Base-by-base conservation (phyloP, 2,113 vertebrate species). In the Mirounga angustirostris region DNA sequence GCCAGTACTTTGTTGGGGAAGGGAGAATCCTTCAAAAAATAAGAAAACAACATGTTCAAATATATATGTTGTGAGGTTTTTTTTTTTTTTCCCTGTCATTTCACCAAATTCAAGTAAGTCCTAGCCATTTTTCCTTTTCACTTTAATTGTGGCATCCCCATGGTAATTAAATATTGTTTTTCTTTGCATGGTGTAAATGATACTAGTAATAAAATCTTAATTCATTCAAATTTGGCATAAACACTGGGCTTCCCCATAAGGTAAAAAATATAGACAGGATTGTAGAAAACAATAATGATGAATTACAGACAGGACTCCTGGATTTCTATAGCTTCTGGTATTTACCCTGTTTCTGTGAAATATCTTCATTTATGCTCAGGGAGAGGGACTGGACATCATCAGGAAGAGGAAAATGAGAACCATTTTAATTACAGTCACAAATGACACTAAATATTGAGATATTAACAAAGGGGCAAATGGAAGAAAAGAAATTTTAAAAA, bases 401-500 rank as follows among this genome's bases (percentile, higher is more conserved):
- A n/a, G 26, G 69, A 91, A 91, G 36, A 95, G 24, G n/a, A 78
- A 89, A 80, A 65, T 43, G 59, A 21, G 30, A 69, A 19, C 43
- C 71, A 87, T 94, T 67, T 63, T 79, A 92, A 92, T 65, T 78
- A 63, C 10, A n/a, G 56, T 94, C 63, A 94, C 61, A 96, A 84
- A 71, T 50, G 63, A 94, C 69, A 56, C 50, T 74, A 73, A 95
- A 43, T 89, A 81, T 52, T n/a, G 54, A 73, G 24, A 36, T 89
- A 76, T 71, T 88, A 94, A 83, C n/a, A 30, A 78, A 69, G 65
- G 0, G 8, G n/a, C 30, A 71, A 82, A 22, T 63, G 52, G n/a
- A 88, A 46, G 85, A 95, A 40, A 90, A 93, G 16, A 94, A 71
- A 95, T 93, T 74, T 78, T 87, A 92, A 59, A 93, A 89, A 90